Evolutionary conservation across 37 sponge, comb jelly and placozoan species (phyloP).

Genomic region (Haliclona indistincta): DNA sequence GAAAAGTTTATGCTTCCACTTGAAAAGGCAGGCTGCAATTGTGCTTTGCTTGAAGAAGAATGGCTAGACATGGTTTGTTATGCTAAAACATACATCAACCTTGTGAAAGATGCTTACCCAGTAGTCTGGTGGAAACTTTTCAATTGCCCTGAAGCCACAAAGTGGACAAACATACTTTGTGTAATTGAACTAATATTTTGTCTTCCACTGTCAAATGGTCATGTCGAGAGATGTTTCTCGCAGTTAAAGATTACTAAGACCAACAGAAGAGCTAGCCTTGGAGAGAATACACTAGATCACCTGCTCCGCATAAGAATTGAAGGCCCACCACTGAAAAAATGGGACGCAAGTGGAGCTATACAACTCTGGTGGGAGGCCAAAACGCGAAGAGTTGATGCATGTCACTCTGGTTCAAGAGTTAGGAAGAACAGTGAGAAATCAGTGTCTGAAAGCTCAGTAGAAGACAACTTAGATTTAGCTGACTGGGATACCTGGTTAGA

Average conservation of each 20-base stretch:
- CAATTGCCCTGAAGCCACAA: conserved; percentile 28
- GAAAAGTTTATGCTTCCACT: conserved; percentile 30
- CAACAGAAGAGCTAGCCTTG: conserved; percentile 9
- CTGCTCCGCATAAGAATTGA: neutral
- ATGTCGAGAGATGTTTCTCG: conserved; percentile 54
- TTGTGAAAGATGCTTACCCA: conserved; percentile 38
- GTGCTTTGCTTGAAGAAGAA: conserved; percentile 42
- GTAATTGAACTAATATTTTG: conserved; percentile 58
- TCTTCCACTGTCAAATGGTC: conserved; percentile 69
- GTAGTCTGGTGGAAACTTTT: conserved; percentile 74
- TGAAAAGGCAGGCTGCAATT: conserved; percentile 36
- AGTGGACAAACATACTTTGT: conserved; percentile 56
- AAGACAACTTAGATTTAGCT: neutral
- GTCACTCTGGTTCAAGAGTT: neutral
- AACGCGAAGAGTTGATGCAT: neutral
- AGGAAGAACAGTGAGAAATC: neutral
- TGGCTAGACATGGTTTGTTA: conserved; percentile 74
- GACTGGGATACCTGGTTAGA: neutral
- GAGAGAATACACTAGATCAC: conserved; percentile 15
- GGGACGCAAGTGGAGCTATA: conserved; percentile 2
- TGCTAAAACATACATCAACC: conserved; percentile 59
- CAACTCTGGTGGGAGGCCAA: conserved; percentile 3
- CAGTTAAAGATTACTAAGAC: conserved; percentile 55
- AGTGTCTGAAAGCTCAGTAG: neutral
- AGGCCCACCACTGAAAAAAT: conserved; percentile 7